Evolutionary conservation across 1,140 invertebrate species (phyloP).

Genomic region (Thaumetopoea pityocampa): DNA sequence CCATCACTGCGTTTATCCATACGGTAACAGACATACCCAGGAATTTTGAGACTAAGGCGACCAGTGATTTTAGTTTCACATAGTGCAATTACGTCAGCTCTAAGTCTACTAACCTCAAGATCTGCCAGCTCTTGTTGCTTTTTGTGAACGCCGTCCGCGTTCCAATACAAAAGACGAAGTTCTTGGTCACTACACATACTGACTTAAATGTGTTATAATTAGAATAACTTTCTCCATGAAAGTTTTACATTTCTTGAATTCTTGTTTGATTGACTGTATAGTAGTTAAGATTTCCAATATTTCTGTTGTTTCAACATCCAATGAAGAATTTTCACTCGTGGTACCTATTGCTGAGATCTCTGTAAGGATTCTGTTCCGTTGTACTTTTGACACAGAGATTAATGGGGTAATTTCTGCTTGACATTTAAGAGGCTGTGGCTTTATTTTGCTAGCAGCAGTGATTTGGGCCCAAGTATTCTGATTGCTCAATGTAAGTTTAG

Average conservation of each 20-base stretch:
- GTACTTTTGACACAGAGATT: no score
- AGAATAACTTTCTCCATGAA: conserved; percentile 5
- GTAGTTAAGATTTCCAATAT: neutral
- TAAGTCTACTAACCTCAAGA: neutral
- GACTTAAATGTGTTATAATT: conserved; percentile 3
- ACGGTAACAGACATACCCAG: neutral
- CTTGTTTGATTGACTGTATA: neutral
- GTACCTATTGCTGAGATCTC: no score
- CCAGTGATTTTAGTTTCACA: neutral
- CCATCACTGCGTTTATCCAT: neutral
- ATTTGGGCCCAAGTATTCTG: no score
- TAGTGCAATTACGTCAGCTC: conserved; percentile 1
- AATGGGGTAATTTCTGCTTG: no score
- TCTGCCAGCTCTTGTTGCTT: neutral
- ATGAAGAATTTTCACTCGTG: no score
- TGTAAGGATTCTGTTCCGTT: no score
- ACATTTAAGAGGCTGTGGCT: no score
- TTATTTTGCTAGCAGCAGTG: no score
- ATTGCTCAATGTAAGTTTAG: no score
- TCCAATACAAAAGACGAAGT: conserved; percentile 1
- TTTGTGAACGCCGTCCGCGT: conserved; percentile 2
- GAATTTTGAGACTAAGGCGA: neutral
- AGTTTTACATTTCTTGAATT: neutral
- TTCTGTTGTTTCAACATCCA: neutral
- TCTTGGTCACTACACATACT: neutral